Percentiles rank a stretch among this genome's conserved stretches.
Evolutionary conservation across 2,113 vertebrate species (phyloP).

Genomic region (Nothoprocta pentlandii): DNA sequence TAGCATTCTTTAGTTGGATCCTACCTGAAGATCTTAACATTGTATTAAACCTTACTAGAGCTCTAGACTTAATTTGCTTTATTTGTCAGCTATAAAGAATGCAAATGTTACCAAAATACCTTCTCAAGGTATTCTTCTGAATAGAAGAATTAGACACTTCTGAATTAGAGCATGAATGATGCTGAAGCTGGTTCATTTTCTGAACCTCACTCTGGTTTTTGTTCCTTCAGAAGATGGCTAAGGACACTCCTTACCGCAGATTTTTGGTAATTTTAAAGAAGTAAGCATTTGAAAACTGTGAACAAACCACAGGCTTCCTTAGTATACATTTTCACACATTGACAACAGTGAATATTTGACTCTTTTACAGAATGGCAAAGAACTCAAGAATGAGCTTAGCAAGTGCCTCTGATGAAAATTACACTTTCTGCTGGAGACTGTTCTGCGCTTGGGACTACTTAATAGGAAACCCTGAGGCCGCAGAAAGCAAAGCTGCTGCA

Average conservation of each 20-base stretch:
- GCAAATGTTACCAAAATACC: background rate
- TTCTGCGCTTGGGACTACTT: constrained; percentile 99
- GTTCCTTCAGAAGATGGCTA: background rate
- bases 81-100: background rate
- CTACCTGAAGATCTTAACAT: background rate
- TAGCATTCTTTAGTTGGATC: background rate
- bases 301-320: background rate
- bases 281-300: background rate
- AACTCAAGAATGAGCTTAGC: constrained; percentile 95
- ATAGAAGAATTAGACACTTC: background rate
- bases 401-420: constrained; percentile 94
- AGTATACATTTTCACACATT: background rate
- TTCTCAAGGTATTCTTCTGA: background rate
- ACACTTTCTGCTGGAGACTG: constrained; percentile 96
- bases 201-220: background rate
- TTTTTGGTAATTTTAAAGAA: background rate
- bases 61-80: background rate
- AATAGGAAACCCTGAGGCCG: constrained; percentile 95
- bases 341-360: background rate
- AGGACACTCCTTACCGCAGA: background rate
- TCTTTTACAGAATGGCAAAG: constrained; percentile 90
- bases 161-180: background rate
- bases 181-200: background rate
- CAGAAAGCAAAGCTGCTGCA: constrained; percentile 96
- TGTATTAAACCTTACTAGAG: background rate